Base-by-base conservation (phyloP, 2,113 vertebrate genomes). In the Rhinolophus sinicus region DNA sequence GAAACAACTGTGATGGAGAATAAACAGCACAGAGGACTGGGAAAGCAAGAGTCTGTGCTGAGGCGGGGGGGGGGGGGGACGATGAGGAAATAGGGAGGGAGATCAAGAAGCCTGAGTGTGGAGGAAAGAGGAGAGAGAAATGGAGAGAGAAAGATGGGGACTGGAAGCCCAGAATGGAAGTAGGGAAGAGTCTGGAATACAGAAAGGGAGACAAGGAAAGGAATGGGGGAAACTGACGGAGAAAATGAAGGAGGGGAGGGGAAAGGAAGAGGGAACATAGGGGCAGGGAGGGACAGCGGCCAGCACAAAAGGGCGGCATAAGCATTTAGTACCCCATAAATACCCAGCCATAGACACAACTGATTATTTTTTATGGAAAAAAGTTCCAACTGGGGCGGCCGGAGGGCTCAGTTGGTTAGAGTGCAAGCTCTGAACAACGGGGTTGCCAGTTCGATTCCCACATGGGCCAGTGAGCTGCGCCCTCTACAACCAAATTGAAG, bases 21-120 rank as follows among this genome's bases (percentile, higher is more conserved):
- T 77, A 95, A 96, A 94, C 82, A 88, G 80, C 58, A 21, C 35
- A 21, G 33, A 87, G 67, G 35, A 54, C 72, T n/a, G 13, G 76
- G 38, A 93, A 91, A 47, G 75, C 80, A 22, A 69, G 21, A 75
- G 22, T 64, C n/a, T 82, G 72, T 0, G 21, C n/a, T 72, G n/a
- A 14, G 3, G 38, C n/a, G 40, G 30, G 26, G 2, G 33, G 7
- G 19, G 13, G 6, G 14, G 60, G 40, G 40, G 4, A 3, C 40
- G 10, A 0, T 4, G 50, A 11, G 67, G 47, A 54, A 21, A 47
- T 38, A 19, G 22, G 60, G 86, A 69, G 38, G 52, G 54, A 88
- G 38, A 30, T 2, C 0, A 2, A 80, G 52, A 38, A 50, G 52
- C 56, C 33, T 28, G 9, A 22, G 4, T 56, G 56, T 9, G 47